Base-by-base conservation (phyloP, 2,888 invertebrate species). In the Blastobasis adustella region DNA sequence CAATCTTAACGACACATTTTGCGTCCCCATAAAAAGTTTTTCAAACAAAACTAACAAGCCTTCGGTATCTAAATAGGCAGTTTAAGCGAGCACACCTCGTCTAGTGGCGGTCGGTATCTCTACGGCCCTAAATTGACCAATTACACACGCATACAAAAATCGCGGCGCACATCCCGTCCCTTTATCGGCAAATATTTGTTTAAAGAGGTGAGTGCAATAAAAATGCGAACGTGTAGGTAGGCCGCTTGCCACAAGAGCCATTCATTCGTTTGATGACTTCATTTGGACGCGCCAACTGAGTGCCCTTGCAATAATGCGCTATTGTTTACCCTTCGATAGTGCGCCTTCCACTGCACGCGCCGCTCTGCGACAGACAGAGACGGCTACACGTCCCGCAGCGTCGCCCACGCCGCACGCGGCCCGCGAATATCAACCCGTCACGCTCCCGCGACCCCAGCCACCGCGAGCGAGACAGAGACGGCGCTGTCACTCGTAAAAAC, bases 311-410 rank as follows among this genome's bases (percentile, higher is more conserved):
- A 86, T 87, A 86, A 87, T 88, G 84, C 79, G 82, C 87, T 84
- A 87, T 88, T 88, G 88, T 88, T 88, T 87, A 87, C 87, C 84
- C 82, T 85, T 83, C 83, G 83, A 87, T 85, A 88, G 86, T 88
- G 86, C 80, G 81, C 80, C 76, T 75, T 76, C 71, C 72, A 77
- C 73, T 86, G 83, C 87, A 85, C 84, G 86, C 82, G 85, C 79
- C 72, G 76, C 75, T 73, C 80, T 70, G 76, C 76, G 81, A 62
- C 49, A 69, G 79, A 86, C 57, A 76, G 81, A 79, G 88, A 89
- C 61, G 64, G 66, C 70, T 56, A 71, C 56, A 76, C 51, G 53
- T 63, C 66, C 59, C 73, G 57, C 70, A 62, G 69, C 76, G 63
- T 71, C 79, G 62, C 58, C 72, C 59, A 55, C 65, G 59, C 67